Evolutionary conservation across 2,797 vertebrate species (phyloP), one percentile per base, ranked within the genome.

Genomic region (Spinus pinus): DNA sequence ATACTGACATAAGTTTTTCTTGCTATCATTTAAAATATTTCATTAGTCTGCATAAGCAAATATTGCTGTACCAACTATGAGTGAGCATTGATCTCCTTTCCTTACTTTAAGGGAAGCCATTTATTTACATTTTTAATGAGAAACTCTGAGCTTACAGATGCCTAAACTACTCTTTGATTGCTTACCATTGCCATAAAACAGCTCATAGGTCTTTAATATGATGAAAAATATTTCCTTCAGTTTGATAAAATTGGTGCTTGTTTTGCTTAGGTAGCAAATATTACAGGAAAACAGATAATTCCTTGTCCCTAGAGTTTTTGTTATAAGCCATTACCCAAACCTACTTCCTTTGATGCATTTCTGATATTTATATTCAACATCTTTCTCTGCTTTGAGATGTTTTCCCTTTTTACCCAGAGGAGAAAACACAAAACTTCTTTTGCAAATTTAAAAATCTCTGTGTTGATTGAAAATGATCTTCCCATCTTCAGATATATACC

Each of bases 231-330:
- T 30, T 56, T 77, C 4, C 47, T 81, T 72, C 49, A 60, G 10
- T 49, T 21, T 65, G 46, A 75, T 92, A 79, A 94, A 93, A 86
- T 33, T 62, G 7, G 23, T 65, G 12, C 8, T 77, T 74, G 9
- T 89, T 94, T 92, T 90, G 49, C 62, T 86, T 86, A 88, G 47
- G 54, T 95, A 15, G 73, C n/a, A 91, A 79, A 71, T 90, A 83
- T 27, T 83, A 35, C 35, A 64, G 41, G 18, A 86, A 88, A 91
- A 58, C 6, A 64, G 28, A 73, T 12, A 70, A 92, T 64, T 92
- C 50, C 23, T 80, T 18, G 0, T 87, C 81, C 24, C 28, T 31
- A 51, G 66, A 79, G 73, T 49, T 75, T 88, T 79, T 84, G 7
- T 81, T 69, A 56, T 70, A 53, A 84, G 21, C 17, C 20, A 30